Base-by-base conservation (phyloP, 1,140 invertebrate species). In the Andrena cerasifolii region DNA sequence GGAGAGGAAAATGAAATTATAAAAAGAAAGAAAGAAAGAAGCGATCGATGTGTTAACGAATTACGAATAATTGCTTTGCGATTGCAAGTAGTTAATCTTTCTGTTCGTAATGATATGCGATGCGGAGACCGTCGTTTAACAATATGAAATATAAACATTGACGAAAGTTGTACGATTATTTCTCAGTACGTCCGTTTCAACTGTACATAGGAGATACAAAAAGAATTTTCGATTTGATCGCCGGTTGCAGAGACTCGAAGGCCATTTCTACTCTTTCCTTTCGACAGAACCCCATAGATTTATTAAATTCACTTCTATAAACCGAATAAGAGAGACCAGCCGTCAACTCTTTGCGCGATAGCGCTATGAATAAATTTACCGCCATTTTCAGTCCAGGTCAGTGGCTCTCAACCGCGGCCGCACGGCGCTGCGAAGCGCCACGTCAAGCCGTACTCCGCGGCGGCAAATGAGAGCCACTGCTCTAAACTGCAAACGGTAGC, bases 1-100 rank as follows among this genome's bases (percentile, higher is more conserved):
- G n/a, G n/a, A n/a, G n/a, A n/a, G n/a, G n/a, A n/a, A 36, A 21
- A 63, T 14, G 47, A 31, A 45, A 31, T n/a, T 58, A 21, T 28
- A 51, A 51, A n/a, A n/a, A 14, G 18, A 51, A n/a, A 51, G 18
- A 4, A 31, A 18, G 1, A 3, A 36, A 10, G 3, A 33, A 18
- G 43, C n/a, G 4, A 49, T 21, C 16, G 1, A 47, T 24, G 31
- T 14, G 31, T 21, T 33, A 33, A 7, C 33, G 33, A 36, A 26
- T 47, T 18, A 12, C 18, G 10, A 33, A 7, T n/a, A 75, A 26
- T 47, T 45, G 56, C 58, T 75, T 75, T 67, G 26, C 6, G 2
- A 61, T 36, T 40, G 33, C 7, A 33, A 40, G 7, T 36, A n/a
- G 10, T 40, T 40, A 40, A n/a, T n/a, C 36, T 65, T 14, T 54